Base-by-base conservation (phyloP, 1,140 invertebrate genomes). In the Cyphomyrmex costatus region DNA sequence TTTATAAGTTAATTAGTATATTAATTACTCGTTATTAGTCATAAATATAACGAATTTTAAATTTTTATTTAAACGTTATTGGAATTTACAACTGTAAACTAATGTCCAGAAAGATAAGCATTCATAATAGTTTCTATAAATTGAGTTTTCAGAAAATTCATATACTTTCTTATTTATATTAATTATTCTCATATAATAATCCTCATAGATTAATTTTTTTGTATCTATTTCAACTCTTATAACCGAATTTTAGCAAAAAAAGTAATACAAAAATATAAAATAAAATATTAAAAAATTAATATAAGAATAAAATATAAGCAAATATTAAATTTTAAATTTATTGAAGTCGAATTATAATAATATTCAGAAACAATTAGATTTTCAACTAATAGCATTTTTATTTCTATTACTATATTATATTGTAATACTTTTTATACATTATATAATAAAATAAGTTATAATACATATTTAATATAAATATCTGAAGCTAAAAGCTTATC, bases 341-440 rank as follows among this genome's bases (percentile, higher is more conserved):
- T n/a, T 27, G 49, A 63, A n/a, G 1, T 10, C 36, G 10, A 51
- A 24, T n/a, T 19, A n/a, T n/a, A n/a, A n/a, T n/a, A 70, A 27
- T 53, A 21, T 80, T 68, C n/a, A 36, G 7, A 79, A 42, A 53
- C 30, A 70, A 49, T 10, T 21, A 49, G 12, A 78, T 30, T 33
- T 63, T 63, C 27, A 78, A 78, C 8, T 51, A 30, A 21, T 66
- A 79, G 46, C 2, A 63, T 19, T 63, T 63, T 14, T 2, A 46
- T 51, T 46, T 79, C 16, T 10, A 51, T 79, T 79, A 66, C 4
- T 1, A 1, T 12, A 58, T n/a, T 6, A 19, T 33, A n/a, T n/a
- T 63, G n/a, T 63, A 2, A 30, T n/a, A n/a, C 3, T 8, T 19
- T 19, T 30, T 30, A 1, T 63, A 16, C n/a, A n/a, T n/a, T 24